phyloP scores from a whole-genome alignment of 2,888 invertebrate species.

The Plemyria rubiginata region DNA sequence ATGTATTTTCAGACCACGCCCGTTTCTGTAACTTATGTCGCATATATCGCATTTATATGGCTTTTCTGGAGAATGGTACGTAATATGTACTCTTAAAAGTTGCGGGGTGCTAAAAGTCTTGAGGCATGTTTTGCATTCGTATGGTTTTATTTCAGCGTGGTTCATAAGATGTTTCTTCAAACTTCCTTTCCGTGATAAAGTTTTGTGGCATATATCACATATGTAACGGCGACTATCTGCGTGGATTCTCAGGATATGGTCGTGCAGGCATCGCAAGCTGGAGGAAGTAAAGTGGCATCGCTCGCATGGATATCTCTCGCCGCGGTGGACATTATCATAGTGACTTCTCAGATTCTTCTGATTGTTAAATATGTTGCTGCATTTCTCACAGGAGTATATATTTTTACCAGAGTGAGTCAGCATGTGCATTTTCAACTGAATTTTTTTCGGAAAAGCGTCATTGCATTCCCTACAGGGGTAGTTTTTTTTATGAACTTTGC shows the following conservation, averaged over 20 bases:
- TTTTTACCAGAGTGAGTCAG: neutral
- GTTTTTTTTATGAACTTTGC: neutral
- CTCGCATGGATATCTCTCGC: neutral
- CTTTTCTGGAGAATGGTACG: neutral
- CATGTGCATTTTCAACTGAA: neutral
- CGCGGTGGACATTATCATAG: neutral
- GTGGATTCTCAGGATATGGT: slow-evolving; percentile 2
- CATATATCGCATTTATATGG: slow-evolving; percentile 4
- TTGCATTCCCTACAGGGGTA: slow-evolving; percentile 1
- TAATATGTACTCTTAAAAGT: neutral
- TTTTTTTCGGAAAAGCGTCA: neutral
- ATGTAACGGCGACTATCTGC: neutral
- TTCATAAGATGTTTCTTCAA: neutral
- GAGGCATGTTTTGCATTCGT: slow-evolving; percentile 4
- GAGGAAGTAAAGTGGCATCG: neutral
- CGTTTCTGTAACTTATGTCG: neutral
- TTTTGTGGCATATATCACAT: slow-evolving; percentile 5
- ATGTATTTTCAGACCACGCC: neutral
- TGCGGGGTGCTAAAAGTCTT: neutral
- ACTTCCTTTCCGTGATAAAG: neutral
- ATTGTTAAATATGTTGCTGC: neutral
- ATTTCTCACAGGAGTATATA: slow-evolving; percentile 1
- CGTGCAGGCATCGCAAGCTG: neutral
- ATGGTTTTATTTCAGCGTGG: neutral
- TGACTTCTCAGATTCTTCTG: neutral